A percentile compares a stretch with the other conserved stretches of the same genome.
Evolutionary conservation across 2,113 vertebrate species (phyloP).

Genomic region (Noctilio leporinus): DNA sequence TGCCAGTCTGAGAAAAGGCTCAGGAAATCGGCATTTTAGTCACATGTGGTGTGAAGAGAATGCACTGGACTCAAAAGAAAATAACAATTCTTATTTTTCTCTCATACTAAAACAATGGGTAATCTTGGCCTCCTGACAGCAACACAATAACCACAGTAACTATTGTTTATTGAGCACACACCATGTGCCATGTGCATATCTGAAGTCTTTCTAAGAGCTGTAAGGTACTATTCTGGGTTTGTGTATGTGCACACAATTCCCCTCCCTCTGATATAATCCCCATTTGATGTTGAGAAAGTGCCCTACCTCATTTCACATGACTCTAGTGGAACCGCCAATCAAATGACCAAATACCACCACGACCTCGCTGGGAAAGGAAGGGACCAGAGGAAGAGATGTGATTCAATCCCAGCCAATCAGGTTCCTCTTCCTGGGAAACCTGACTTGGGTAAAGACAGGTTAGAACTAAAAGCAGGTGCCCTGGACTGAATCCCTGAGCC

Average conservation of each 20-base stretch:
- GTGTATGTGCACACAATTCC: accelerated
- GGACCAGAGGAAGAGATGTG: neutral
- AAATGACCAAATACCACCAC: neutral
- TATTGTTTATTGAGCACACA: neutral
- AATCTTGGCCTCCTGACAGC: neutral
- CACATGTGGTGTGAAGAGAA: neutral
- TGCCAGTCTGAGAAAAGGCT: neutral
- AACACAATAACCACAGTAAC: neutral
- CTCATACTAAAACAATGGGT: neutral
- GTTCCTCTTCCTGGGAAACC: neutral
- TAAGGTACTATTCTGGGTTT: neutral
- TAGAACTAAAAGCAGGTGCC: neutral
- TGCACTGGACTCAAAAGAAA: neutral
- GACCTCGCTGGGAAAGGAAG: neutral
- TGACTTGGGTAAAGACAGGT: neutral
- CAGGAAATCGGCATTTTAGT: neutral
- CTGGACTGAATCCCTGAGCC: neutral
- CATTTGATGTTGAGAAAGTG: neutral
- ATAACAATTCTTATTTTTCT: neutral
- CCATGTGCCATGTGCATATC: neutral
- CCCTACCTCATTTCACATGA: neutral
- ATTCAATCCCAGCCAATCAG: neutral
- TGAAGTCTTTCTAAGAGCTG: neutral
- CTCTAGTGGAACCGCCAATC: neutral
- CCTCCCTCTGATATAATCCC: neutral